These are phyloP conservation scores for Catagonus wagneri DNA, from an alignment of 2,113 vertebrate genomes.

Conservation along the genomic window DNA sequence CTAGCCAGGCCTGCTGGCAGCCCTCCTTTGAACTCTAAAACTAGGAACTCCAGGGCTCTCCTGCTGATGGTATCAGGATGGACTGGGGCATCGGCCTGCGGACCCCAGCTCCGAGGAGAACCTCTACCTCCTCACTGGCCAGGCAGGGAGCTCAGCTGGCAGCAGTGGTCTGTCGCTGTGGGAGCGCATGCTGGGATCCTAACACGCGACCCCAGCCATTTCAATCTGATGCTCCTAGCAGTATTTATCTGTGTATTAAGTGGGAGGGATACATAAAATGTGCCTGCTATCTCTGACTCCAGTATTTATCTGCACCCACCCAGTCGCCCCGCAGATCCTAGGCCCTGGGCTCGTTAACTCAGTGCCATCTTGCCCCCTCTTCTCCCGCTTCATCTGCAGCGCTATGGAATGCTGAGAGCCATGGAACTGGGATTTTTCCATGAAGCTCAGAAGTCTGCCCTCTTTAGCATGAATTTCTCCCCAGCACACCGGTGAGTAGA, in stretches of 20 bases:
- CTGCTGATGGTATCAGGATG: not conserved
- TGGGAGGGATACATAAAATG: rapidly evolving
- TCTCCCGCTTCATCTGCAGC: not conserved
- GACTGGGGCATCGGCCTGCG: no score
- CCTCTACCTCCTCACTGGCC: not conserved
- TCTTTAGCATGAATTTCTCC: not conserved
- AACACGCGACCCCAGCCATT: not conserved
- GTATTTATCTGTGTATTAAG: not conserved
- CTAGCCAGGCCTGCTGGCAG: not conserved
- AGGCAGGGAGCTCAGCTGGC: not conserved
- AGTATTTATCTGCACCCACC: not conserved
- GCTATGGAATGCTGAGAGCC: not conserved
- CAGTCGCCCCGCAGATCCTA: not conserved
- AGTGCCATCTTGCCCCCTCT: not conserved
- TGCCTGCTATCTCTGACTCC: not conserved
- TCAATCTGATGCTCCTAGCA: not conserved
- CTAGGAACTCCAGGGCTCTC: not conserved
- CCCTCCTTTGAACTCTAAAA: not conserved
- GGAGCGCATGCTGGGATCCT: not conserved
- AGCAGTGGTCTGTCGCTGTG: not conserved
- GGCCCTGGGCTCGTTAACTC: not conserved
- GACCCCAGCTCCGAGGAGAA: not conserved
- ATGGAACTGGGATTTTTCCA: not conserved
- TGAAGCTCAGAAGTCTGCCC: not conserved
- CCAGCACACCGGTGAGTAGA: not conserved